Base-by-base conservation (phyloP, 2,888 invertebrate species). In the Drosophila percnosoma region DNA sequence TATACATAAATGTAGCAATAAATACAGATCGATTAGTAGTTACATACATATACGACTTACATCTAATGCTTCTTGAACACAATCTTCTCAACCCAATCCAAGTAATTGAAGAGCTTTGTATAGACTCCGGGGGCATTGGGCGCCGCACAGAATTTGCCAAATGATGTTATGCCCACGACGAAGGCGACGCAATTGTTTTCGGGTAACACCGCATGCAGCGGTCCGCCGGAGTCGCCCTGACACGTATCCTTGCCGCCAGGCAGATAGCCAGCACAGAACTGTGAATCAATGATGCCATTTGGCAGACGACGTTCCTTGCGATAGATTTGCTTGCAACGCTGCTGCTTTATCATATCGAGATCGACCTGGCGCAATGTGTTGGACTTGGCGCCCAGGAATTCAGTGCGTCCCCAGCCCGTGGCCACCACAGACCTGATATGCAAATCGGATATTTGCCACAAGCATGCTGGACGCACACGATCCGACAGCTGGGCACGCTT, bases 241-340 rank as follows among this genome's bases (percentile, higher is more conserved):
- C 93, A 93, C 0, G 93, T 93, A 73, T 93, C 93, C 67, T 90
- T 93, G 21, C 92, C 93, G 3, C 92, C 93, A 1, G 84, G 82
- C 36, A 93, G 75, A 48, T 91, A 89, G 2, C 94, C 94, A 5
- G 94, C 94, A 75, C 94, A 94, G 65, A 94, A 87, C 80, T 94
- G 94, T 0, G 89, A 82, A 58, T 93, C 90, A 45, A 87, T 88
- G 18, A 93, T 92, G 4, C 94, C 93, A 27, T 82, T 87, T 1
- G 91, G 88, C 34, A 94, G 75, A 24, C 91, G 91, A 10, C 91
- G 85, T 64, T 92, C 91, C 55, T 87, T 90, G 15, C 83, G 81
- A 71, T 92, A 92, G 34, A 91, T 78, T 21, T 88, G 74, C 31
- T 89, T 89, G 65, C 93, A 93, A 8, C 75, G 70, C 34, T 83